Evolutionary conservation across 2,797 vertebrate genomes (phyloP).

Genomic region (Manis crassicaudata): DNA sequence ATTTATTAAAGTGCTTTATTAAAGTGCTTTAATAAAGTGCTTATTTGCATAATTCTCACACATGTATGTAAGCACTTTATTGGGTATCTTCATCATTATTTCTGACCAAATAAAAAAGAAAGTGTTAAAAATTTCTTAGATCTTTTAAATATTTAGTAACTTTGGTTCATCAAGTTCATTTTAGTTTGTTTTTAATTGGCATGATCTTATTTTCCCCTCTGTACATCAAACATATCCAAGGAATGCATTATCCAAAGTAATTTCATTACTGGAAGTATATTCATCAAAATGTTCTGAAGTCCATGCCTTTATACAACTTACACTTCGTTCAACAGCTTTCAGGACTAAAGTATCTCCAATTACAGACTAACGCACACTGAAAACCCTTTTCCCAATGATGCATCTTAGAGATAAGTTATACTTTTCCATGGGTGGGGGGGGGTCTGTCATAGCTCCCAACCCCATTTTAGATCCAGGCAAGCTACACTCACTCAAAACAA

Average conservation of each 20-base stretch:
- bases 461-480: neutral
- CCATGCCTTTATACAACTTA: slow-evolving; percentile 51
- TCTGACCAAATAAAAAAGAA: neutral
- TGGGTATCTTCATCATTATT: slow-evolving; percentile 45
- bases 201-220: slow-evolving; percentile 51
- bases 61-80: slow-evolving; percentile 61
- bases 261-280: slow-evolving; percentile 72
- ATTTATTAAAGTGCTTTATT: no score
- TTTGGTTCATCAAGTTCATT: slow-evolving; percentile 64
- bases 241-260: slow-evolving; percentile 70
- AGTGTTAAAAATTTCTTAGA: slow-evolving; percentile 42
- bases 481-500: neutral
- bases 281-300: slow-evolving; percentile 61
- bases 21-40: no score
- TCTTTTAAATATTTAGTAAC: slow-evolving; percentile 63
- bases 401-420: neutral
- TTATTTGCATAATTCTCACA: neutral
- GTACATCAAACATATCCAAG: slow-evolving; percentile 56
- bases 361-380: neutral
- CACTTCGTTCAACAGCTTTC: neutral
- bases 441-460: neutral
- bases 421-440: neutral
- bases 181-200: slow-evolving; percentile 53
- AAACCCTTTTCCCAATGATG: neutral
- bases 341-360: neutral